phyloP scores from a whole-genome alignment of 92 coral and sea anemone species.

The Parazoanthus swiftii region DNA sequence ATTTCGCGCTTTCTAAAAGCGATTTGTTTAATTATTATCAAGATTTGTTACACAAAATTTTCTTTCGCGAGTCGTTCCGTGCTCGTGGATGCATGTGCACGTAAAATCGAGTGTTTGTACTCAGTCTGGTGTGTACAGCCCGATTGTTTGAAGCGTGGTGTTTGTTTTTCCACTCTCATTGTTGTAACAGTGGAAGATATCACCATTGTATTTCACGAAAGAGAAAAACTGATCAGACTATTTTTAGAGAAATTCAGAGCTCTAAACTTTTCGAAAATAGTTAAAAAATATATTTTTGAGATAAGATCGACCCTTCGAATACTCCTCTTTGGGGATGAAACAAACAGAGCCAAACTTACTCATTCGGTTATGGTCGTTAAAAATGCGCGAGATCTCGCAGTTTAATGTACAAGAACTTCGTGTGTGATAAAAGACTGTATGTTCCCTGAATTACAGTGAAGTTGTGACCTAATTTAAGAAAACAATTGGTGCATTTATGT shows the following conservation, averaged over 20 bases:
- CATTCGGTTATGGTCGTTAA: neutral
- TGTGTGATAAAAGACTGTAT: neutral
- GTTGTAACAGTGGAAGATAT: conserved; percentile 9
- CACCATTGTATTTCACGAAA: neutral
- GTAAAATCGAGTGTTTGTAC: conserved; percentile 24
- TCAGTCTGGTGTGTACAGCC: conserved; percentile 16
- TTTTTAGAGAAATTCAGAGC: neutral
- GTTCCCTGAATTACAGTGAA: neutral
- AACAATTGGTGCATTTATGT: neutral
- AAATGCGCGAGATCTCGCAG: too few relatives aligned
- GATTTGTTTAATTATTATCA: neutral
- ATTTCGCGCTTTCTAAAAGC: neutral
- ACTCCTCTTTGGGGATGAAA: neutral
- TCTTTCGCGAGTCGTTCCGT: neutral
- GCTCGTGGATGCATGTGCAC: neutral
- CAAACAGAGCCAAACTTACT: neutral
- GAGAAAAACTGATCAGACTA: neutral
- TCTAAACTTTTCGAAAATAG: neutral
- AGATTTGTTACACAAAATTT: conserved; percentile 1
- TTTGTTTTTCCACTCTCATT: conserved; percentile 30
- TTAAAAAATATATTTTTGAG: too few relatives aligned
- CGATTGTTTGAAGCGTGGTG: conserved; percentile 26
- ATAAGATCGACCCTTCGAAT: too few relatives aligned
- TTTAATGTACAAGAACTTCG: neutral
- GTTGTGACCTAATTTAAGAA: neutral